Conservation (phyloP, 2,888 invertebrate genomes). For the Polia nebulosa region DNA sequence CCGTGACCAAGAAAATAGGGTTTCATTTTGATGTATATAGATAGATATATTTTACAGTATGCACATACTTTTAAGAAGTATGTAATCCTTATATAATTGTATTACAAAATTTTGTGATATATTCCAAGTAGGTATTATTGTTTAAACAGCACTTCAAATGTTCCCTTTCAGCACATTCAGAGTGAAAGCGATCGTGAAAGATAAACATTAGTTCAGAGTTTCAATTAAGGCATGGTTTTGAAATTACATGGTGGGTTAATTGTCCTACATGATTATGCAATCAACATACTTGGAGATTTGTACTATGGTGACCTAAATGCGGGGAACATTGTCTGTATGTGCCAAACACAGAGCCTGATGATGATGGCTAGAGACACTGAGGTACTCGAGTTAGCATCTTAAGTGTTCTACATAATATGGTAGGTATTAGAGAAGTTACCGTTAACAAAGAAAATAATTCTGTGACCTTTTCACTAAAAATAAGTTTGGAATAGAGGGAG, state of each 20-base stretch:
- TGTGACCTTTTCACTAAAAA: background rate
- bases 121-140: constrained; percentile 25
- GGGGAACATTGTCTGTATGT: background rate
- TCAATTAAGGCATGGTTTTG: constrained; percentile 46
- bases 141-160: constrained; percentile 34
- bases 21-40: too few species aligned
- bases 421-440: too few species aligned
- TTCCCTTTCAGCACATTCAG: constrained; percentile 25
- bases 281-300: constrained; percentile 26
- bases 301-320: background rate
- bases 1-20: too few species aligned
- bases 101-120: constrained; percentile 10
- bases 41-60: too few species aligned
- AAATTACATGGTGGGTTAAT: constrained; percentile 35
- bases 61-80: background rate
- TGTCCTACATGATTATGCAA: constrained; percentile 24
- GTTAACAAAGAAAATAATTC: background rate
- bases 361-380: background rate
- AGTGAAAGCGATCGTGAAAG: constrained; percentile 43
- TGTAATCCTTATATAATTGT: constrained; percentile 19
- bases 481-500: background rate
- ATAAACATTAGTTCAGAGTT: constrained; percentile 50
- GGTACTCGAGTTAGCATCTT: background rate
- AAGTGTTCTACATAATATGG: too few species aligned
- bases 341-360: background rate